These are phyloP conservation scores for Apteryx mantelli DNA, from an alignment of 2,113 vertebrate genomes.

Conservation along the genomic window DNA sequence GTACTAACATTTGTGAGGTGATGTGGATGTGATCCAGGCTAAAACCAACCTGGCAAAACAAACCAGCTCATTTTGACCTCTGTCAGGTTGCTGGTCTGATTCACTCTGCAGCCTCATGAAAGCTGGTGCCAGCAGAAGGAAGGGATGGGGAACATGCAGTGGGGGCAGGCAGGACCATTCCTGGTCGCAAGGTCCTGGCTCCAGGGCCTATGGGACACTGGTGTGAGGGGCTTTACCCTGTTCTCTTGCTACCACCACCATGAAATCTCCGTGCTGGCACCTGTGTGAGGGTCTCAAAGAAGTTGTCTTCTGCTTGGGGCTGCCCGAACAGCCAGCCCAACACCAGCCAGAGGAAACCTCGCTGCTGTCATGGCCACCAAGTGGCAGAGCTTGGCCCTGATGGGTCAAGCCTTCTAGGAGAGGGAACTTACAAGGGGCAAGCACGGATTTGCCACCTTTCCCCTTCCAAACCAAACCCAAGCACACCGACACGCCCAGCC, in stretches of 20 bases:
- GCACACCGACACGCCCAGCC: no score
- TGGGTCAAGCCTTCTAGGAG: rapidly evolving
- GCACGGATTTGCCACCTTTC: rapidly evolving
- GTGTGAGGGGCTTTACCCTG: neutral
- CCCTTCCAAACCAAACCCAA: neutral
- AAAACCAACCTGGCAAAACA: neutral
- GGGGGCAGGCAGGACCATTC: neutral
- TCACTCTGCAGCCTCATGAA: neutral
- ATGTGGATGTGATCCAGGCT: conserved; percentile 18
- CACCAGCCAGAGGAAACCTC: rapidly evolving
- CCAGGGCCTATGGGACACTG: neutral
- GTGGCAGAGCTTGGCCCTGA: rapidly evolving
- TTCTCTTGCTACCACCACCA: no score
- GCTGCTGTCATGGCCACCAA: neutral
- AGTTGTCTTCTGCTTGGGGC: neutral
- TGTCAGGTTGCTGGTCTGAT: neutral
- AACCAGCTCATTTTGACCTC: neutral
- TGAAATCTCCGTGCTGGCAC: neutral
- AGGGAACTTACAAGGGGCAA: rapidly evolving
- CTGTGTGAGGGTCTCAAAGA: neutral
- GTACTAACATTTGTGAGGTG: conserved; percentile 27
- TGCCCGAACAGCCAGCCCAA: no score
- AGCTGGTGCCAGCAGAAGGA: neutral
- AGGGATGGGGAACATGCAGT: rapidly evolving
- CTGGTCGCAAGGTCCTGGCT: neutral